A percentile compares a stretch with the other conserved stretches of the same genome.
These are phyloP conservation scores for Nasua narica DNA, from an alignment of 2,797 vertebrate genomes.

Conservation along the genomic window DNA sequence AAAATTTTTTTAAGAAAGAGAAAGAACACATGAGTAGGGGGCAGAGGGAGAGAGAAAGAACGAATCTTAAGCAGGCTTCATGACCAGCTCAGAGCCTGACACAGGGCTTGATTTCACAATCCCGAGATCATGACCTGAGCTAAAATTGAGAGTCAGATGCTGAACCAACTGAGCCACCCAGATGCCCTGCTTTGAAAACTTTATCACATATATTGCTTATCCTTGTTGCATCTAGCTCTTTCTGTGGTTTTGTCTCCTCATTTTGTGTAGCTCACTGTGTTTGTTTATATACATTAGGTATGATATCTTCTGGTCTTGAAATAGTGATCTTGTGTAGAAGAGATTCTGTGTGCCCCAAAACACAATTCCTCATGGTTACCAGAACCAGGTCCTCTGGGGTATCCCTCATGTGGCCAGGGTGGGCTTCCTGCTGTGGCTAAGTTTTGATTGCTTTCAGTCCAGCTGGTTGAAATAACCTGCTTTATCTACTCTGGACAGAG, in stretches of 20 bases:
- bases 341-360: not conserved
- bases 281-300: not conserved
- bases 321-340: not conserved
- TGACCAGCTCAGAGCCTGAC: too few relatives aligned
- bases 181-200: not conserved
- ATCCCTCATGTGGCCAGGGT: not conserved
- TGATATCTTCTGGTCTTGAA: not conserved
- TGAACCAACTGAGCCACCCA: too few relatives aligned
- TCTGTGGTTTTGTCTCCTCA: not conserved
- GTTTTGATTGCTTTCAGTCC: not conserved
- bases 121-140: too few relatives aligned
- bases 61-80: too few relatives aligned
- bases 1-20: too few relatives aligned
- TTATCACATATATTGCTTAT: not conserved
- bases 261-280: not conserved
- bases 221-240: not conserved
- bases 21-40: too few relatives aligned
- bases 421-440: not conserved
- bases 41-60: too few relatives aligned
- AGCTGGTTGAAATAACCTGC: not conserved
- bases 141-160: too few relatives aligned
- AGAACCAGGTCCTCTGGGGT: not conserved
- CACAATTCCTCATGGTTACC: not conserved
- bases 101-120: too few relatives aligned
- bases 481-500: not conserved